These are phyloP conservation scores for Xenopus tropicalis DNA, from an alignment of 2,113 vertebrate genomes.

Conservation along the genomic window DNA sequence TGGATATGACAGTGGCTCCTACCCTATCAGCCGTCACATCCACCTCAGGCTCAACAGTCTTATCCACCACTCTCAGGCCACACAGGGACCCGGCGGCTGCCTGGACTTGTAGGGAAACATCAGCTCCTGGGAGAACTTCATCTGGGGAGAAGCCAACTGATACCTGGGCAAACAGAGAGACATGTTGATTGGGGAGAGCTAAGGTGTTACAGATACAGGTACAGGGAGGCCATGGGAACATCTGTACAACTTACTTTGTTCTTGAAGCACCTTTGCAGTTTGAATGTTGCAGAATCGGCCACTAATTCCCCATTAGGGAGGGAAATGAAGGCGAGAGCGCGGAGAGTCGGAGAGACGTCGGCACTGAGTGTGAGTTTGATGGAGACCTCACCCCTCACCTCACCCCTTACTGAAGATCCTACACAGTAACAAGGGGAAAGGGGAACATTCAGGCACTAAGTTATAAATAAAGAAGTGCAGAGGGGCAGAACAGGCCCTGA, in stretches of 20 bases:
- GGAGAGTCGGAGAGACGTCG: conserved; percentile 61
- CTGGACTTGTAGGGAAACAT: conserved; percentile 58
- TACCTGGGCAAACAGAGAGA: conserved; percentile 54
- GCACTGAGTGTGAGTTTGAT: conserved; percentile 63
- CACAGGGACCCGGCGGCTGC: conserved; percentile 72
- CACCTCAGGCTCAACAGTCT: conserved; percentile 59
- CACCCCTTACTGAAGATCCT: background rate
- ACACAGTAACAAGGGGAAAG: conserved; percentile 18
- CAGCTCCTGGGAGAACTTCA: too few species aligned
- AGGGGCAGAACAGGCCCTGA: too few species aligned
- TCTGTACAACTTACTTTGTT: conserved; percentile 64
- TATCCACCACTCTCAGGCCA: conserved; percentile 69
- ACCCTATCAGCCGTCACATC: conserved; percentile 52
- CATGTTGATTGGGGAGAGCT: too few species aligned
- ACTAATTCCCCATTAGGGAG: conserved; percentile 71
- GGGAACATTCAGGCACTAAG: conserved; percentile 2
- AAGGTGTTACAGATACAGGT: too few species aligned
- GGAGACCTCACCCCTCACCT: conserved; percentile 47
- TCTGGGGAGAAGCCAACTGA: too few species aligned
- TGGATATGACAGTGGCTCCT: background rate
- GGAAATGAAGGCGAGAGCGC: conserved; percentile 66
- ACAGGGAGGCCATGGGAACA: too few species aligned
- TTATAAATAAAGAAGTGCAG: background rate
- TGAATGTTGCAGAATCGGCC: conserved; percentile 62
- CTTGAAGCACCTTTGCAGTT: conserved; percentile 69